Base-by-base conservation (phyloP, 2,797 vertebrate species). In the Xiphophorus birchmanni region DNA sequence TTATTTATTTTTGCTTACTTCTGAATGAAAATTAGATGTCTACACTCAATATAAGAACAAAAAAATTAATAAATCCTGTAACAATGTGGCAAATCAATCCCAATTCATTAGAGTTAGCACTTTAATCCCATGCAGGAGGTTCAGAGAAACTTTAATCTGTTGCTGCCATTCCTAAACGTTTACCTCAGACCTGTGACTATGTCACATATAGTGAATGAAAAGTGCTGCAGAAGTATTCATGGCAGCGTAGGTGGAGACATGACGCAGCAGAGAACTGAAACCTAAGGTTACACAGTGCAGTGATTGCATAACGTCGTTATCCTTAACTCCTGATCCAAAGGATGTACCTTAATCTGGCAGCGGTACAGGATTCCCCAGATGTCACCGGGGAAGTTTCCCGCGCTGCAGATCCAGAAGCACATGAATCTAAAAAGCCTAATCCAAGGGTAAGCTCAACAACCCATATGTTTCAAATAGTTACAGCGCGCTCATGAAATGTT, bases 241-340 rank as follows among this genome's bases (percentile, higher is more conserved):
- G 3, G n/a, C 32, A 48, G 72, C 76, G 67, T 58, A 63, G 71
- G 52, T 71, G 75, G 74, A 81, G 67, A 76, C 74, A 50, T 9
- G 0, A 52, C 3, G 35, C 78, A 78, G 79, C 4, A n/a, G 58
- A 40, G 0, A 56, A 40, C n/a, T 13, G 63, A 52, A 80, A 80
- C 32, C 54, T 79, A 0, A 79, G 79, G 50, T 88, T 79, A 76
- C 80, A 90, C 84, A 86, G 84, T 15, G 11, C 18, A 84, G 65
- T 40, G 47, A 77, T 88, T 83, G 82, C 74, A 76, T 86, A 89
- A 89, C 73, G 48, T 21, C 76, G 58, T 73, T 76, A 82, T 35
- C 58, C 76, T 32, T 83, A 35, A 87, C 90, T 84, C 73, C 74
- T 81, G 73, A 87, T 87, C 6, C 47, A 88, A 84, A 73, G 50